phyloP scores from a whole-genome alignment of 2,797 vertebrate genomes.

The Centropyge bicolor region DNA sequence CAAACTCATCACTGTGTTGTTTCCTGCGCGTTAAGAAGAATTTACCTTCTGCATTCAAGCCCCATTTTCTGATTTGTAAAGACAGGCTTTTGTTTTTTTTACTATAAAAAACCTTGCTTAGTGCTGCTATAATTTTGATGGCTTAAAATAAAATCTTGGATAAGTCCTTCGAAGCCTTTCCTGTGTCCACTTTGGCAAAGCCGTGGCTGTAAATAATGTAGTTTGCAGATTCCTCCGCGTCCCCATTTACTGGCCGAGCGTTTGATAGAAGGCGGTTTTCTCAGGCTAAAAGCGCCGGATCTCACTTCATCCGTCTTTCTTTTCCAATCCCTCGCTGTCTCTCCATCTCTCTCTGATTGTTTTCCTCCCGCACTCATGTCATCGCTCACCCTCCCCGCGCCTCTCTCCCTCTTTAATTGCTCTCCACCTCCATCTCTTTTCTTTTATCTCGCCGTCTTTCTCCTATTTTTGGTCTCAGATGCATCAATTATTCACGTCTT shows the following conservation, averaged over 20 bases:
- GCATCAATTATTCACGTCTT: slow-evolving; percentile 74
- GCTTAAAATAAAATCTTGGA: slow-evolving; percentile 55
- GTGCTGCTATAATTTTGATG: slow-evolving; percentile 51
- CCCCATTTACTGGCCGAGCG: slow-evolving; percentile 45
- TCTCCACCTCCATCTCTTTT: slow-evolving; percentile 33
- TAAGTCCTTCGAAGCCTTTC: slow-evolving; percentile 54
- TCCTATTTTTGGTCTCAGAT: slow-evolving; percentile 71
- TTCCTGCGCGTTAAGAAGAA: background rate
- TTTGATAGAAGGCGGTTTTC: slow-evolving; percentile 54
- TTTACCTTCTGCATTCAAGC: too few species aligned
- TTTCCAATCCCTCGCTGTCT: slow-evolving; percentile 36
- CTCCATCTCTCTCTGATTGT: slow-evolving; percentile 33
- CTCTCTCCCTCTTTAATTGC: slow-evolving; percentile 30
- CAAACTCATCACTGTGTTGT: slow-evolving; percentile 3
- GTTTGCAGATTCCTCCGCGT: slow-evolving; percentile 34
- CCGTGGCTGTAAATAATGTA: slow-evolving; percentile 72
- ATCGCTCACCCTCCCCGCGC: slow-evolving; percentile 33
- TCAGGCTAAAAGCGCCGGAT: slow-evolving; percentile 44
- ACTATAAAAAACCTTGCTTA: slow-evolving; percentile 25
- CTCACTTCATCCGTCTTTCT: slow-evolving; percentile 57
- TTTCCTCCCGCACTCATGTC: slow-evolving; percentile 27
- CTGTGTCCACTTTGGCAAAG: slow-evolving; percentile 69
- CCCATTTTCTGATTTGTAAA: slow-evolving; percentile 21
- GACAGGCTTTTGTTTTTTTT: slow-evolving; percentile 37
- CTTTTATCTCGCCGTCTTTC: slow-evolving; percentile 35